Base-by-base conservation (phyloP, 2,888 invertebrate species). In the Chironomus tentans region DNA sequence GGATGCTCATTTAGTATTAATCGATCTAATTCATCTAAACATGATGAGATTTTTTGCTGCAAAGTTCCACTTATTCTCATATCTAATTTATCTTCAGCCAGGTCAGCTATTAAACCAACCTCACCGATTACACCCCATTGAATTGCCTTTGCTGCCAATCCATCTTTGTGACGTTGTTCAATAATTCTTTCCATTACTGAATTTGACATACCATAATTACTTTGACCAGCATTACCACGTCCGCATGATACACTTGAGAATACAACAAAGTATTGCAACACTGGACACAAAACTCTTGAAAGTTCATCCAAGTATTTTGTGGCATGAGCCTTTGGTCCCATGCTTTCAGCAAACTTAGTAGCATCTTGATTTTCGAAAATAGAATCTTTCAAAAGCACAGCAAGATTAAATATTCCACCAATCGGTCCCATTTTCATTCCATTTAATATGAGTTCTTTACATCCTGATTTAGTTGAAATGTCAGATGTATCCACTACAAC, bases 51-150 rank as follows among this genome's bases (percentile, higher is more conserved):
- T 79, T 90, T 88, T 82, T 97, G 97, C 77, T 94, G 95, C 2
- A 94, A 85, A 0, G 95, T 95, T 12, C 96, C 96, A 70, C 89
- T 88, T 65, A 91, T 91, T 78, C 90, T 88, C 38, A 91, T 82
- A 78, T 90, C 90, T 28, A 89, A 87, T 1, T 46, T 24, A 78
- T 90, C 89, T 77, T 91, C 90, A 78, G 88, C 87, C 88, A 89
- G 88, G 75, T 93, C 92, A 4, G 92, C 90, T 18, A 94, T 90
- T 0, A 95, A 86, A 76, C 95, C 95, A 18, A 91, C 90, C 83
- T 97, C 95, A 72, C 95, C 97, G 74, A 97, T 88, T 48, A 94
- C 95, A 50, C 97, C 96, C 95, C 96, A 97, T 82, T 97, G 94
- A 10, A 97, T 89, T 2, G 95, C 95, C 77, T 94, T 83, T 0